Conservation (phyloP, 2,888 invertebrate species). For the Spatulosminthurus flaviceps region DNA sequence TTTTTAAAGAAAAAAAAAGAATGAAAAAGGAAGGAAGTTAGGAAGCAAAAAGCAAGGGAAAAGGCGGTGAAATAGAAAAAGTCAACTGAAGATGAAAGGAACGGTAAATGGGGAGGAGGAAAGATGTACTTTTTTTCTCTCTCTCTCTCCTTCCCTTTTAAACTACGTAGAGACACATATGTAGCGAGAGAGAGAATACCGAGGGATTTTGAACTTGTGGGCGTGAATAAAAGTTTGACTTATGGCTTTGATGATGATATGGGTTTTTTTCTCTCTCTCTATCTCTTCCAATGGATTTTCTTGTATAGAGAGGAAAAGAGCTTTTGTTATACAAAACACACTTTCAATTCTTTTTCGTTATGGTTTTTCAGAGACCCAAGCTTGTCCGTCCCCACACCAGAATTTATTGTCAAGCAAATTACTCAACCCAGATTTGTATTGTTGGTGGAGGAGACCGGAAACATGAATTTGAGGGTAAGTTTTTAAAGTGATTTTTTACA, state of each 20-base stretch:
- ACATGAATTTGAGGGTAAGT: slow-evolving; percentile 64
- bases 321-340: not conserved
- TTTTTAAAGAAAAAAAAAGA: slow-evolving; percentile 16
- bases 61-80: slow-evolving; percentile 15
- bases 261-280: not conserved
- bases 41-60: too few species aligned
- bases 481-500: not conserved
- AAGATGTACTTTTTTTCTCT: too few species aligned
- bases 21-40: slow-evolving; percentile 39
- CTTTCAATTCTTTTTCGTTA: slow-evolving; percentile 26
- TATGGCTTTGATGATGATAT: slow-evolving; percentile 47
- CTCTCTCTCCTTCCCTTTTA: too few species aligned
- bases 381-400: slow-evolving; percentile 60
- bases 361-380: slow-evolving; percentile 60
- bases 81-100: slow-evolving; percentile 21
- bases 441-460: slow-evolving; percentile 63
- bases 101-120: slow-evolving; percentile 18
- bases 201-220: slow-evolving; percentile 46
- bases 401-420: slow-evolving; percentile 63
- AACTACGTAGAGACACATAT: too few species aligned
- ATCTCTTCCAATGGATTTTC: not conserved
- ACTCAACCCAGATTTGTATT: slow-evolving; percentile 62
- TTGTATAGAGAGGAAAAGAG: too few species aligned
- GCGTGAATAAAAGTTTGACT: slow-evolving; percentile 58
- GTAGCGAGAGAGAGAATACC: not conserved